Evolutionary conservation across 2,888 invertebrate genomes (phyloP).

Genomic region (Barypeithes pellucidus): DNA sequence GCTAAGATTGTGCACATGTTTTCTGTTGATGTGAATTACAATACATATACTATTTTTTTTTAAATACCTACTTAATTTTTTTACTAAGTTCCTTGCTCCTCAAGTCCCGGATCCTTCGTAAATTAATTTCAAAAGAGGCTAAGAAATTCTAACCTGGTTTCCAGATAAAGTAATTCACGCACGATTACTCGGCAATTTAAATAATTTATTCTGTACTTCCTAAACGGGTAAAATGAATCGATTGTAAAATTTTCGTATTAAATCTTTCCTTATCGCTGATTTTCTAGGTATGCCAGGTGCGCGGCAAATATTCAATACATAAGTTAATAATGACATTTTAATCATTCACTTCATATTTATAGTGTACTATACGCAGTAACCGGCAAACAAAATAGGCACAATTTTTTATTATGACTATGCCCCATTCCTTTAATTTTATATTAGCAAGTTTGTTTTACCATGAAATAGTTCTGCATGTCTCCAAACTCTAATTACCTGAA

Average conservation of each 20-base stretch:
- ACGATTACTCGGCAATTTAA: conserved; percentile 19
- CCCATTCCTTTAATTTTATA: too few relatives aligned
- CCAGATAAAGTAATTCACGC: conserved; percentile 14
- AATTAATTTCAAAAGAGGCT: neutral
- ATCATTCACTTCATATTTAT: conserved; percentile 13
- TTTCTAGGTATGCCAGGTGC: conserved; percentile 38
- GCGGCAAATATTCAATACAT: conserved; percentile 5
- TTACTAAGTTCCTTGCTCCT: too few relatives aligned
- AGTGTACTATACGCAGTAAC: too few relatives aligned
- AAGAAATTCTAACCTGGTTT: neutral
- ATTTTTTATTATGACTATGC: too few relatives aligned
- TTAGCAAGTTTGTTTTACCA: too few relatives aligned
- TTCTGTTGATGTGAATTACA: too few relatives aligned
- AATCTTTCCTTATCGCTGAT: conserved; percentile 32
- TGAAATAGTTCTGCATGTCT: too few relatives aligned
- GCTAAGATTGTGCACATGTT: too few relatives aligned
- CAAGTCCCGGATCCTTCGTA: neutral
- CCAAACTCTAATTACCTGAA: too few relatives aligned
- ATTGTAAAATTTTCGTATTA: conserved; percentile 18
- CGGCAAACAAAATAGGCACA: too few relatives aligned
- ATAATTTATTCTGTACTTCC: conserved; percentile 25
- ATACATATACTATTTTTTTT: too few relatives aligned
- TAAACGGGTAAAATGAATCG: conserved; percentile 32
- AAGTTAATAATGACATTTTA: conserved; percentile 22
- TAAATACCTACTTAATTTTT: too few relatives aligned